These are phyloP conservation scores for Altica lythri DNA, from an alignment of 2,888 invertebrate genomes.

Conservation along the genomic window DNA sequence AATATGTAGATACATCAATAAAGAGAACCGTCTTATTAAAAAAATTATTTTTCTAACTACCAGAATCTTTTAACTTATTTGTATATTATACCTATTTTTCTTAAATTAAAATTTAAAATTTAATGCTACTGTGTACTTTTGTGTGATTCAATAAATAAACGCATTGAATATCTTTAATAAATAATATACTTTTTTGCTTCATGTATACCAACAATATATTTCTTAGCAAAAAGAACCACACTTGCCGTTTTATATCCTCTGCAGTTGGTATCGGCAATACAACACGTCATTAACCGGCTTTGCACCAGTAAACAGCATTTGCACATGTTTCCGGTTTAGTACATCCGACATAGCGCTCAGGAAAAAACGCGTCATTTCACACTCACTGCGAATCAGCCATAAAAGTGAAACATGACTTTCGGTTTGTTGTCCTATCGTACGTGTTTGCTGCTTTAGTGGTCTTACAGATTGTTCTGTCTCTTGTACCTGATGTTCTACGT, in stretches of 20 bases:
- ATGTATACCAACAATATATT: no score
- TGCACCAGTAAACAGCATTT: conserved; percentile 22
- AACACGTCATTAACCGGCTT: conserved; percentile 25
- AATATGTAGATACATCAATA: no score
- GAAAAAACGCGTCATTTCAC: conserved; percentile 28
- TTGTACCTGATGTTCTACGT: conserved; percentile 10
- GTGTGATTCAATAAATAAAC: no score
- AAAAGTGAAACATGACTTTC: conserved; percentile 27
- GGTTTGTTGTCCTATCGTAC: conserved; percentile 26
- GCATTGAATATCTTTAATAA: no score
- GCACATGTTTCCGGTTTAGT: conserved; percentile 22
- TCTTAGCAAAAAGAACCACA: conserved; percentile 2
- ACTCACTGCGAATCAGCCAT: conserved; percentile 25
- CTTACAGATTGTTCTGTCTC: conserved; percentile 18
- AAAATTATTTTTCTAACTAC: no score
- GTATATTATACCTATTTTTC: no score
- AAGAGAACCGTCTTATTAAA: no score
- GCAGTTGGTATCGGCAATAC: conserved; percentile 24
- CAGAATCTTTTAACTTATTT: no score
- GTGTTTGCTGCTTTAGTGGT: conserved; percentile 22
- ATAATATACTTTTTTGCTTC: no score
- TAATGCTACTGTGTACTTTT: no score
- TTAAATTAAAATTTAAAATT: no score
- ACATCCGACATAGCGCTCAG: conserved; percentile 7
- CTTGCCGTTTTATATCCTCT: conserved; percentile 13